phyloP scores from a whole-genome alignment of 2,797 vertebrate species.

The Leptatherina wallacei region DNA sequence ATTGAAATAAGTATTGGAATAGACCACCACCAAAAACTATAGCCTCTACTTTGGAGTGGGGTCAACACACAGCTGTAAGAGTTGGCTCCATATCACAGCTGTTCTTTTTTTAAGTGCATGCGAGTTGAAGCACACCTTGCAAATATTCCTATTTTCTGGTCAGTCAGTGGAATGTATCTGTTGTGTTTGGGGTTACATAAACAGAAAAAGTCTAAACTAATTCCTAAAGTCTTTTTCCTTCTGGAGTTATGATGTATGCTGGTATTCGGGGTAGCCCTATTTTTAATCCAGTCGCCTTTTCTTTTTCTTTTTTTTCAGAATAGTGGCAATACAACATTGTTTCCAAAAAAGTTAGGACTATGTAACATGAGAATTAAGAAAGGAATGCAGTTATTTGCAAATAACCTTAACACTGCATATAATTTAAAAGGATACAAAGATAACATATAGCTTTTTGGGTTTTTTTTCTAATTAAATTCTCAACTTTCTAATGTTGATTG shows the following conservation, averaged over 20 bases:
- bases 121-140: constrained; percentile 1
- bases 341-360: background rate
- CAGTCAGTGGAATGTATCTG: constrained; percentile 55
- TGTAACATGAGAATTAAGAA: background rate
- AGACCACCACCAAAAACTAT: background rate
- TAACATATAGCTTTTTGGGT: background rate
- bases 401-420: background rate
- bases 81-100: background rate
- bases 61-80: background rate
- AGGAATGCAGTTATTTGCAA: background rate
- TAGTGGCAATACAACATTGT: constrained; percentile 35
- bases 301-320: constrained; percentile 40
- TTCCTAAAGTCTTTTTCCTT: constrained; percentile 38
- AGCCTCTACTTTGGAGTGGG: background rate
- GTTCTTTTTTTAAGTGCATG: background rate
- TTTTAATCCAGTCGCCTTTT: background rate
- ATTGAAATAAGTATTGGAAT: background rate
- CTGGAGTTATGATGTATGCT: constrained; percentile 44
- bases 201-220: constrained; percentile 43
- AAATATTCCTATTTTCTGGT: constrained; percentile 65
- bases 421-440: background rate
- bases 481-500: background rate
- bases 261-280: constrained; percentile 43
- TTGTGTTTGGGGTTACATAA: constrained; percentile 7
- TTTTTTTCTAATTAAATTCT: background rate